Evolutionary conservation across 1,140 invertebrate genomes (phyloP), one percentile per base, ranked within the genome.

Genomic region (Trypoxylus dichotomus): DNA sequence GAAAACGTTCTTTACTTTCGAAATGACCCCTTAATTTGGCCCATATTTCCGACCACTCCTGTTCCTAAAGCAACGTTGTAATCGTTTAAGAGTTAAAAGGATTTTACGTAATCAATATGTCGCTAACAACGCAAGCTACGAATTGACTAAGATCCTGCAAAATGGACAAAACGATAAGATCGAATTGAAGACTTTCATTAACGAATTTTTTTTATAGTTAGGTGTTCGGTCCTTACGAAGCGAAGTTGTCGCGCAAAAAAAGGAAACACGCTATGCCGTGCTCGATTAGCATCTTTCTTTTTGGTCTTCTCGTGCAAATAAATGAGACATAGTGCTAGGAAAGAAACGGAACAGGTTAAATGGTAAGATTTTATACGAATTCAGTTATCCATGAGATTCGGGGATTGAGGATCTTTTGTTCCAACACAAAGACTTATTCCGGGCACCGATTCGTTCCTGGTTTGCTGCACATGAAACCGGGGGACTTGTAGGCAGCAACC

Each of bases 351-450:
- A 43, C 41, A 74, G 72, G 72, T 42, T 74, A 74, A 74, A 74
- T 43, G 72, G 29, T 43, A 43, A 74, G 72, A 74, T 74, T 74
- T 74, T 74, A 74, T 74, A 74, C 72, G 72, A 41, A 74, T 74
- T 74, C 72, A 74, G 72, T 74, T 74, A 29, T 74, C 29, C 72
- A 74, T 43, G 72, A 74, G 72, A 74, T 74, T 74, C 72, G 10
- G 8, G 72, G 41, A 74, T 32, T 41, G 72, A 74, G 72, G 37
- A 37, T 21, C 72, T 74, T 74, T 74, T 74, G 72, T 74, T 74
- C 72, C 72, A 43, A 37, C 72, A 74, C 72, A 74, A 74, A 74
- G 72, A 43, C 72, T 74, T 74, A 74, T 74, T 43, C 72, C 72
- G 72, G 13, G 41, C 37, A n/a, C 32, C 72, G 41, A 24, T 68